Evolutionary conservation across 2,888 invertebrate genomes (phyloP).

Genomic region (Habroteleia sp.): DNA sequence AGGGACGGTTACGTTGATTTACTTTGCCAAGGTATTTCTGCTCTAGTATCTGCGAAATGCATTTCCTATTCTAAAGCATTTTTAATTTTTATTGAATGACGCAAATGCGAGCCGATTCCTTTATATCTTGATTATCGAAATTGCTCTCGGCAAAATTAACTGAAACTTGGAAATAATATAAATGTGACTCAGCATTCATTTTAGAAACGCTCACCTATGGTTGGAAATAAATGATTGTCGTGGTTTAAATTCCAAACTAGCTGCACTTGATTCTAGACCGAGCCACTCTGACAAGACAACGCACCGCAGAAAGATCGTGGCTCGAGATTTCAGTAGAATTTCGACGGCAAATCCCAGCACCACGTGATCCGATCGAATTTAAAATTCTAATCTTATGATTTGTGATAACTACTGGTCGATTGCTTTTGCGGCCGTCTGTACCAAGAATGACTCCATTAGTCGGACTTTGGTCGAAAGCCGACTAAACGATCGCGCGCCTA

Average conservation of each 20-base stretch:
- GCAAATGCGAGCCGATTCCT: too few relatives aligned
- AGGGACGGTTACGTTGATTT: too few relatives aligned
- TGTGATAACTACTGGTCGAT: conserved; percentile 71
- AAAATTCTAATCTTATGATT: conserved; percentile 81
- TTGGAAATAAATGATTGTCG: conserved; percentile 69
- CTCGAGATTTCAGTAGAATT: conserved; percentile 77
- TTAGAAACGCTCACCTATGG: conserved; percentile 46
- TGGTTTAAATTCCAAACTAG: conserved; percentile 76
- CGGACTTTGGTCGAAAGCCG: conserved; percentile 73
- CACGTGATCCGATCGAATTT: conserved; percentile 71
- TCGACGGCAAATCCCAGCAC: conserved; percentile 70
- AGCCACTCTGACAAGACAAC: conserved; percentile 65
- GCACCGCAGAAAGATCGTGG: conserved; percentile 72
- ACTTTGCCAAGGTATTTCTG: too few relatives aligned
- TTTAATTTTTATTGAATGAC: too few relatives aligned
- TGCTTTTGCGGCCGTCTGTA: conserved; percentile 75
- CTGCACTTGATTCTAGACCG: conserved; percentile 69
- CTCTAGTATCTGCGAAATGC: too few relatives aligned
- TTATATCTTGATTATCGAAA: too few relatives aligned
- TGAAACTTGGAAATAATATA: conserved; percentile 25
- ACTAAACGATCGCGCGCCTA: conserved; percentile 66
- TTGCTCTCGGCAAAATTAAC: conserved; percentile 3
- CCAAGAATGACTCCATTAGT: conserved; percentile 79
- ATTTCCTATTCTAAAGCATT: too few relatives aligned
- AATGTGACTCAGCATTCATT: conserved; percentile 23